Evolutionary conservation across 1,140 invertebrate genomes (phyloP), one percentile per base, ranked within the genome.

Genomic region (Homalodisca vitripennis): DNA sequence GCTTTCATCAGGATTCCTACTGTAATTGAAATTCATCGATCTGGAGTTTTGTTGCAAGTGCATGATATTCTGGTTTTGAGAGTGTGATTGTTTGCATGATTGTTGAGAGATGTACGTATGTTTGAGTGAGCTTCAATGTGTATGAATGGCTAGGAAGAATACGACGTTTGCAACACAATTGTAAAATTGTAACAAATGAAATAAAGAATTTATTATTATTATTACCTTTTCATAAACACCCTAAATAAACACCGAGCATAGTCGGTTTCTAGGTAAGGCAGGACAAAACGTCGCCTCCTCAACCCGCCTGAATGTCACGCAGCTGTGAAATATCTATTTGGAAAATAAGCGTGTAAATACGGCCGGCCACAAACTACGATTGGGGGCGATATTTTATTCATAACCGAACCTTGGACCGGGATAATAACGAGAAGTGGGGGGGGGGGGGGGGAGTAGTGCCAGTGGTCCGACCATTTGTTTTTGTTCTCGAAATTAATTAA

Each of bases 281-380:
- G 48, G 48, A 6, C 48, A 20, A 3, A 51, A 51, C n/a, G 48
- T 20, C 22, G n/a, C 3, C 48, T 22, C 48, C n/a, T 51, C 48
- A 51, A 12, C 48, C 48, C 48, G 48, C 14, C 48, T 17, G 34
- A 10, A 17, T 41, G 6, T 10, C 34, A 17, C 6, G 17, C 34
- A 6, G 14, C 17, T 22, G 48, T 51, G 48, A 51, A 51, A 51
- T 51, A 51, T 51, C 48, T 51, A 51, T 51, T 51, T 51, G 48
- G 48, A 22, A 51, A 51, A 51, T 51, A 51, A 51, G 48, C 48
- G 48, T 51, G 48, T 51, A 51, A 51, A 51, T 51, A 51, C 6
- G 48, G 48, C 48, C 34, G 17, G 34, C 34, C 6, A 17, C 17
- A n/a, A n/a, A 6, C 6, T 14, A 3, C 48, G 48, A 51, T 51